Evolutionary conservation across 1,140 invertebrate species (phyloP).

Genomic region (Drosophila pruinosa): DNA sequence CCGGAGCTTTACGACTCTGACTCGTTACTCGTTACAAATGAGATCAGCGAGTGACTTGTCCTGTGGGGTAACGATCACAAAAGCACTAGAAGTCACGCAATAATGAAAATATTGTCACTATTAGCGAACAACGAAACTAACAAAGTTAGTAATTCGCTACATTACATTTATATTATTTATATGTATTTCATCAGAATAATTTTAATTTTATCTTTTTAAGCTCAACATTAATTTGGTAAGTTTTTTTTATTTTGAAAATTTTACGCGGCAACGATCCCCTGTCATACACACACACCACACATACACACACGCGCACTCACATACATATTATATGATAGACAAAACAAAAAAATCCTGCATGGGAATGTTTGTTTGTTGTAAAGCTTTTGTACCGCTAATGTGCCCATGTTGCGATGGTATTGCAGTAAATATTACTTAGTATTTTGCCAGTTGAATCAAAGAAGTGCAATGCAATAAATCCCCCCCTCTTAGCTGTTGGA

Average conservation of each 20-base stretch:
- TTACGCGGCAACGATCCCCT: no score
- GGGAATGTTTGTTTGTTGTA: constrained; percentile 70
- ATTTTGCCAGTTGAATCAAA: background rate
- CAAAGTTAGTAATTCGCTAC: no score
- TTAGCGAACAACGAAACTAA: no score
- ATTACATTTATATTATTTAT: no score
- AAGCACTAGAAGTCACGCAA: no score
- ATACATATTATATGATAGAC: background rate
- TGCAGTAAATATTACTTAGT: background rate
- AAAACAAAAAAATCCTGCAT: constrained; percentile 47
- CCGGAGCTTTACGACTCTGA: no score
- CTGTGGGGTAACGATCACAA: no score
- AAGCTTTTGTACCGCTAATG: constrained; percentile 51
- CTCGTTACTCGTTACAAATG: no score
- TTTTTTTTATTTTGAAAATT: constrained; percentile 14
- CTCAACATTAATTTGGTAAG: constrained; percentile 20
- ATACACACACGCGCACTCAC: background rate
- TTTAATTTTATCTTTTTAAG: background rate
- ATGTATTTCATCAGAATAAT: no score
- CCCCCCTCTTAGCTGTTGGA: background rate
- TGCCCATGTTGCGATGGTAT: constrained; percentile 12
- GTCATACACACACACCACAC: background rate
- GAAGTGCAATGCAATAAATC: background rate
- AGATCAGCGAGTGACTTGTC: background rate
- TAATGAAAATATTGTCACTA: no score